Base-by-base conservation (phyloP, 2,797 vertebrate species). In the Aselliscus stoliczkanus region DNA sequence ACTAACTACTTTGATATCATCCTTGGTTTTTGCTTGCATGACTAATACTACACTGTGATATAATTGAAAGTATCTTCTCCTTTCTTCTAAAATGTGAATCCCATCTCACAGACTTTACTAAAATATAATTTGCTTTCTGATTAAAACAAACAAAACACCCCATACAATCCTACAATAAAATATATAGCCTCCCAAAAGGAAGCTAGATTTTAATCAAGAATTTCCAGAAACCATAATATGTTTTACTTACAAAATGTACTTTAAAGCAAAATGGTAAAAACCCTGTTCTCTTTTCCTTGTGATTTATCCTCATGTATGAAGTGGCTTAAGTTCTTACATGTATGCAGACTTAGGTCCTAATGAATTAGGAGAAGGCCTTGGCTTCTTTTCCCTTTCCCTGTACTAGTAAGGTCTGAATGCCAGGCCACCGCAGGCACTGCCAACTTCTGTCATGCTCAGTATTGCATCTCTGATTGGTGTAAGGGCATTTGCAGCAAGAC, bases 121-220 rank as follows among this genome's bases (percentile, higher is more conserved):
- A 88, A 69, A 94, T 96, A 20, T 37, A 29, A 79, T 69, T 96
- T 69, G 39, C 1, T 84, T 37, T 90, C 60, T 93, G 77, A 95
- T 34, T 60, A 92, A 95, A 96, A 96, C 76, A 85, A 95, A 60
- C 18, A 42, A 92, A 47, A 58, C 34, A 34, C 21, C 39, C 39
- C 58, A 31, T 21, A 47, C 2, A 73, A 44, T 52, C 8, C n/a
- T 69, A 47, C 23, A 97, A 92, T 29, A 39, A 64, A 97, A 84
- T 20, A 47, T 0, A 85, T 7, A 86, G 34, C 0, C 20, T 94
- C 84, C 70, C 69, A 82, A 91, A 96, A 31, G 31, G 50, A 76
- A 97, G 94, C 72, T 77, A 89, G 37, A 88, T 25, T 56, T 54
- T 94, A 96, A 93, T 42, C 0, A 62, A 96, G 27, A 95, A 89